phyloP scores from a whole-genome alignment of 2,797 vertebrate species.

The Ctenopoma multispine region DNA sequence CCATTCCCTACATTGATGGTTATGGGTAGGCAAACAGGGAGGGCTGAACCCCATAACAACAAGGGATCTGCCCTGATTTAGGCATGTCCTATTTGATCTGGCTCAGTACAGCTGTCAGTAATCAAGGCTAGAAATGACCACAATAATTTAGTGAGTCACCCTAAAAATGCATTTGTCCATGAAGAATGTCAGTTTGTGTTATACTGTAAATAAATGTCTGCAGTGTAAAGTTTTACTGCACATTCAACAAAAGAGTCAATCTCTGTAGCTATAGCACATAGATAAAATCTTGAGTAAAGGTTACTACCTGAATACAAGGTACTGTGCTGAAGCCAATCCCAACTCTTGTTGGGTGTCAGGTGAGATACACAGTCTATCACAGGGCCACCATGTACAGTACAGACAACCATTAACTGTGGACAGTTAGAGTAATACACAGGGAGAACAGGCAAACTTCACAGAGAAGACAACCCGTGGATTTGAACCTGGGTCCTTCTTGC shows the following conservation, averaged over 20 bases:
- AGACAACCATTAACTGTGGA: too few species aligned
- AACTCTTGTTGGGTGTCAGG: too few species aligned
- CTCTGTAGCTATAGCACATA: too few species aligned
- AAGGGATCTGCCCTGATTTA: constrained; percentile 78
- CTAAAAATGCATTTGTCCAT: constrained; percentile 4
- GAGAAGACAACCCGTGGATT: too few species aligned
- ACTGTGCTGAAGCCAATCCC: neutral
- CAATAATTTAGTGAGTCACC: constrained; percentile 20
- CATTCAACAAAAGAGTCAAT: too few species aligned
- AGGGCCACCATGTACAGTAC: too few species aligned
- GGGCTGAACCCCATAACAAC: constrained; percentile 56
- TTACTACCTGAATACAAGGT: neutral
- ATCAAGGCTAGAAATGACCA: constrained; percentile 33
- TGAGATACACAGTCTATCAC: too few species aligned
- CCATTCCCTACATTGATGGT: constrained; percentile 42
- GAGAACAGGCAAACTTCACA: too few species aligned
- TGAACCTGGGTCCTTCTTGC: too few species aligned
- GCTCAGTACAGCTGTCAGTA: constrained; percentile 55
- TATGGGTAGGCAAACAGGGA: constrained; percentile 42
- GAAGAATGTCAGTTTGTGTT: constrained; percentile 2
- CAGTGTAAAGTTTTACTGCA: neutral
- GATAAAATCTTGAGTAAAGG: neutral
- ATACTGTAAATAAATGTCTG: neutral
- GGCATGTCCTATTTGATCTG: constrained; percentile 71
- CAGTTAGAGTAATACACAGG: too few species aligned